These are phyloP conservation scores for Smittia aterrima DNA, from an alignment of 2,888 invertebrate genomes.

Conservation along the genomic window DNA sequence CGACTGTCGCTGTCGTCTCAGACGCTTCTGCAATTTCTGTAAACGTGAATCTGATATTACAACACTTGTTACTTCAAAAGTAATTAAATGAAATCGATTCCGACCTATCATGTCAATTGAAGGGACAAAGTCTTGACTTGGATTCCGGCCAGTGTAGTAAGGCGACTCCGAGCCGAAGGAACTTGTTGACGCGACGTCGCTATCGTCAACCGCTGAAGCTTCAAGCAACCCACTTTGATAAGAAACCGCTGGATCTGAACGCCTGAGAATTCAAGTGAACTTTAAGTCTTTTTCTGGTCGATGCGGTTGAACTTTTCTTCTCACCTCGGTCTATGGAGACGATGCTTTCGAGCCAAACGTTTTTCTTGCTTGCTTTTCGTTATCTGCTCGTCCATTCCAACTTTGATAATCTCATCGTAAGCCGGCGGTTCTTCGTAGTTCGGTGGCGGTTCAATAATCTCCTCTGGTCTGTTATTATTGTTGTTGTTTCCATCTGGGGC, in stretches of 20 bases:
- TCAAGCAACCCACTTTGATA: background rate
- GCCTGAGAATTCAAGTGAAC: background rate
- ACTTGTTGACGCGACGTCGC: conserved; percentile 21
- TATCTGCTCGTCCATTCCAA: conserved; percentile 55
- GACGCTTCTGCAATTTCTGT: conserved; percentile 52
- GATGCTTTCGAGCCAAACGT: conserved; percentile 44
- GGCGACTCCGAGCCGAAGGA: background rate
- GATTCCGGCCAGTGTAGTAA: background rate
- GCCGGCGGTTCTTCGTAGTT: conserved; percentile 70
- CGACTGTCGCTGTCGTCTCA: conserved; percentile 42
- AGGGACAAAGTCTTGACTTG: background rate
- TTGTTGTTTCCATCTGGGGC: conserved; percentile 53
- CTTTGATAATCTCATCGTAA: conserved; percentile 66
- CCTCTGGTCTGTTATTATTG: conserved; percentile 53
- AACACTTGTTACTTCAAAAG: conserved; percentile 26
- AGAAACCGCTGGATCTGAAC: conserved; percentile 37
- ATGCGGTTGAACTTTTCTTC: background rate
- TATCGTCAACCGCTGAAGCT: background rate
- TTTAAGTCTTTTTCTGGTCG: background rate
- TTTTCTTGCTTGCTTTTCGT: conserved; percentile 45
- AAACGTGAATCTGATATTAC: conserved; percentile 49
- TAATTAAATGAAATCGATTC: background rate
- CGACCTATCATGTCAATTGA: conserved; percentile 27
- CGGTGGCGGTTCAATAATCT: conserved; percentile 62
- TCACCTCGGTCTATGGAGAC: conserved; percentile 41